A percentile compares a stretch with the other conserved stretches of the same genome.
These are phyloP conservation scores for Willisornis vidua DNA, from an alignment of 2,113 vertebrate species.

Conservation along the genomic window DNA sequence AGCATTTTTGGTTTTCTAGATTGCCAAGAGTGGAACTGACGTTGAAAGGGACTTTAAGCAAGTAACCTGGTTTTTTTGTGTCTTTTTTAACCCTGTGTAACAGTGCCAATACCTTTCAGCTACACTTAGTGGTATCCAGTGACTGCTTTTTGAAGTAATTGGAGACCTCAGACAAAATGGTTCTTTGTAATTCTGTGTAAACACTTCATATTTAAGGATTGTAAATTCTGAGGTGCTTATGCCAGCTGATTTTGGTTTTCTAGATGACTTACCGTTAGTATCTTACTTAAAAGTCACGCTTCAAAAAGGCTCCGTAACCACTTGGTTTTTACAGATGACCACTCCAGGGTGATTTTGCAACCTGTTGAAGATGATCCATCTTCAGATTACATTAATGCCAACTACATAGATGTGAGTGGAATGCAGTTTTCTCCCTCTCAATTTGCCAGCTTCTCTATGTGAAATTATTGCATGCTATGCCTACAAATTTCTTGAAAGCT, in stretches of 20 bases:
- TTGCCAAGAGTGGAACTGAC: conserved; percentile 8
- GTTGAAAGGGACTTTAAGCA: neutral
- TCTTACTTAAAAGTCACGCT: neutral
- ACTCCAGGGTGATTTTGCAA: conserved; percentile 98
- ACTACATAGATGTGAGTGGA: conserved; percentile 99
- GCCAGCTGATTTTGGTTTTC: neutral
- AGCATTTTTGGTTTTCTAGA: neutral
- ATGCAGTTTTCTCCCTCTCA: conserved; percentile 71
- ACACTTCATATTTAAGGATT: neutral
- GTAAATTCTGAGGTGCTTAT: neutral
- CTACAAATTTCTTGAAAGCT: conserved; percentile 79
- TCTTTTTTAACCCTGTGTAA: neutral
- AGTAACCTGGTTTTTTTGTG: neutral
- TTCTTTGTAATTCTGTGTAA: neutral
- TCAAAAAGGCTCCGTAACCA: conserved; percentile 35
- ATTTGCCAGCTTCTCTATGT: conserved; percentile 79
- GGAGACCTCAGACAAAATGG: neutral
- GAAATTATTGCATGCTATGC: conserved; percentile 83
- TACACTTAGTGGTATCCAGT: neutral
- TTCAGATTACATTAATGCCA: conserved; percentile 99
- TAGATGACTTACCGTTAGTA: neutral
- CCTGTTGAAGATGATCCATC: conserved; percentile 97
- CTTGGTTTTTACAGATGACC: conserved; percentile 87
- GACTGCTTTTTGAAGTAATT: neutral
- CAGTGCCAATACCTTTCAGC: neutral